Percentiles rank a stretch among this genome's conserved stretches.
These are phyloP conservation scores for Octopus bimaculoides DNA, from an alignment of 1,140 invertebrate genomes.

Conservation along the genomic window DNA sequence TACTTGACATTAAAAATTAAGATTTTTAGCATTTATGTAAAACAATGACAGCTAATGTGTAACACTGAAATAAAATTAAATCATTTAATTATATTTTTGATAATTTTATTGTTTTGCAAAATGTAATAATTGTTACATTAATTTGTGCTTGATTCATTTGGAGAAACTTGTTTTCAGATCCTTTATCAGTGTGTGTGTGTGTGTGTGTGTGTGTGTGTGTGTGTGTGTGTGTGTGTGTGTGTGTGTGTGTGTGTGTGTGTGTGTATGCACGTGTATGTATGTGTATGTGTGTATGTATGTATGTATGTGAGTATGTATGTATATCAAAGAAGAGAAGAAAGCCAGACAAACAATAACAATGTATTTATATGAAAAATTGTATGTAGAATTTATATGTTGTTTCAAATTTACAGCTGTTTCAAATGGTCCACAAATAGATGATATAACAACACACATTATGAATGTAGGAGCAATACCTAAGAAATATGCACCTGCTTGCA, in stretches of 20 bases:
- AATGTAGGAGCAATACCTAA: background rate
- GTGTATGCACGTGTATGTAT: constrained; percentile 16
- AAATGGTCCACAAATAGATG: background rate
- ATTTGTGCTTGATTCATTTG: too few relatives aligned
- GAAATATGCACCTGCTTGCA: background rate
- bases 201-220: background rate
- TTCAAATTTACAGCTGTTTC: constrained; percentile 7
- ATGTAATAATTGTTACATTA: too few relatives aligned
- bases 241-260: constrained; percentile 18
- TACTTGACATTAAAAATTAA: too few relatives aligned
- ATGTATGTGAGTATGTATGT: constrained; percentile 12
- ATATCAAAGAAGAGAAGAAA: background rate
- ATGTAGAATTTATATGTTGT: background rate
- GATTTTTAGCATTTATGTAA: too few relatives aligned
- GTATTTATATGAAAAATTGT: constrained; percentile 4
- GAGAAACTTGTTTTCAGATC: too few relatives aligned
- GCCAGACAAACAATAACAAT: background rate
- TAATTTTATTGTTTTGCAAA: too few relatives aligned
- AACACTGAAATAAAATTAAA: too few relatives aligned
- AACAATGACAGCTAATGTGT: too few relatives aligned
- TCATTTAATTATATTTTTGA: too few relatives aligned
- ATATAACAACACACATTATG: background rate
- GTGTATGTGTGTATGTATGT: constrained; percentile 13
- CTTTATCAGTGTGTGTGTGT: background rate
- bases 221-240: constrained; percentile 11